Evolutionary conservation across 2,113 vertebrate species (phyloP), one percentile per base, ranked within the genome.

Genomic region (Tiliqua scincoides): DNA sequence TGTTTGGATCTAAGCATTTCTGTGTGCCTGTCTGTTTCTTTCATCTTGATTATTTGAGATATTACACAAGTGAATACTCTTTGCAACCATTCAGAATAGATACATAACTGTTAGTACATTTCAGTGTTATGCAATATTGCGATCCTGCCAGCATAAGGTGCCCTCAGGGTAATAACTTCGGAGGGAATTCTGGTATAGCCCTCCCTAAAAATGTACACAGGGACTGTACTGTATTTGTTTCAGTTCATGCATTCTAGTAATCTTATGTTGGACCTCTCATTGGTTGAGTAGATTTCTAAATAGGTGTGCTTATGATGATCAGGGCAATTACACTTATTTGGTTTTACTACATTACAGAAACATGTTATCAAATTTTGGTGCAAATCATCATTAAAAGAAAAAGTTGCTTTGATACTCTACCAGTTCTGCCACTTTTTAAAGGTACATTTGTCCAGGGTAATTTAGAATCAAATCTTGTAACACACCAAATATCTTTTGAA

Each of bases 61-160:
- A 62, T 82, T 63, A 70, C 78, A 71, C 78, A 88, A 57, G 54
- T 32, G 73, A 81, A 63, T 43, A 12, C 32, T 81, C 62, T 82
- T 89, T 3, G 27, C 78, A 48, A 8, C 43, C 43, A 48, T 48
- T 48, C 43, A 48, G 43, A 48, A 48, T 48, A 48, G 43, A 8
- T 48, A 48, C 43, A 48, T 48, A 48, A 48, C n/a, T 32, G 10
- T 71, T 52, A 21, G 0, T 65, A 9, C 8, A 0, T 84, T 27
- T 77, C 32, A 61, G 68, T 52, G n/a, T 48, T 52, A 20, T 70
- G 35, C 21, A 23, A 14, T 48, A 11, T 57, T 68, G 63, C 18
- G 40, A 82, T 70, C 23, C 48, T 82, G 79, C 63, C 48, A 70
- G 14, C 54, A 30, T 32, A 37, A 7, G 57, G n/a, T 37, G 12